Evolutionary conservation across 2,797 vertebrate species (phyloP), one percentile per base, ranked within the genome.

Genomic region (Furcifer pardalis): DNA sequence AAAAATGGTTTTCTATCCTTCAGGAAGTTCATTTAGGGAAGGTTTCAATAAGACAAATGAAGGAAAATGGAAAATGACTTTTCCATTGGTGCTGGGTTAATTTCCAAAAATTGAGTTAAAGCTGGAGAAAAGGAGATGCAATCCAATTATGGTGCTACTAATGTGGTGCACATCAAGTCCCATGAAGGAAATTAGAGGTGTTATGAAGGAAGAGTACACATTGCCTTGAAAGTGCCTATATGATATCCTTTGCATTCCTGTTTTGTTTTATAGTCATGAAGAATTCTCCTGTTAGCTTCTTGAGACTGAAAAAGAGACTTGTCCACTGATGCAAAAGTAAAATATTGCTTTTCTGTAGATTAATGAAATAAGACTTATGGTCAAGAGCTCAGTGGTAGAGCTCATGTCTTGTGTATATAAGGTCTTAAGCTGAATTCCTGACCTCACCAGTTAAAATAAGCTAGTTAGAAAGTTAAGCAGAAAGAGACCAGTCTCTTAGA

Each of bases 181-280:
- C 40, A 91, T 86, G 88, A 92, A 89, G 90, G 88, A 92, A 91
- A 91, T 93, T 80, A 80, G 79, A 91, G n/a, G 2, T 91, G 72
- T 72, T 91, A 79, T 86, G 65, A 35, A 75, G 88, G 88, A 92
- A 49, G 30, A 91, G 85, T 69, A 90, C 63, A 40, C 56, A 84
- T 27, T 19, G n/a, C 46, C 35, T 77, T 69, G 27, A 87, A 92
- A 71, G 10, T 77, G 74, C 25, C 21, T 23, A 9, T 81, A 82
- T 85, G 71, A 75, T 89, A 60, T 72, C 59, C 81, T 19, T 37
- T 90, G 23, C 30, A 32, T 2, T 1, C 84, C 82, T 37, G 13
- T 44, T 84, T 86, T 19, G 0, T 88, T 89, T 75, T 87, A 19
- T 37, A 88, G 69, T 30, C 49, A 35, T 69, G 75, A 52, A 37